These are phyloP conservation scores for Tupaia chinensis DNA, from an alignment of 2,113 vertebrate genomes.

Conservation along the genomic window DNA sequence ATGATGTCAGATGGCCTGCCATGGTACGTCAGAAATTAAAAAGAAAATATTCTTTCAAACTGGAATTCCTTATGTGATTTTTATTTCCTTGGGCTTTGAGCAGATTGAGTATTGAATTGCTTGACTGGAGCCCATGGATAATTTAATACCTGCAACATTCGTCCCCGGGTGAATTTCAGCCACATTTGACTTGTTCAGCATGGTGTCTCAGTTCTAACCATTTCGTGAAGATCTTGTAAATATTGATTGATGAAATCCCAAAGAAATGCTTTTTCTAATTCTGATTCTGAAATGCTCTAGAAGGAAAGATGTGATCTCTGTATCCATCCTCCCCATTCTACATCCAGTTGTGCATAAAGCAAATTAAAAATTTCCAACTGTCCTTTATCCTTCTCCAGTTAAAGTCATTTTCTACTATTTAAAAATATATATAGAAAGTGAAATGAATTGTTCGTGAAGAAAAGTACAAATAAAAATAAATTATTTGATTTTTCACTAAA, in stretches of 20 bases:
- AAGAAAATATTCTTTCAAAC: constrained; percentile 83
- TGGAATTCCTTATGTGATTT: constrained; percentile 82
- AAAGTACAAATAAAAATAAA: too few species aligned
- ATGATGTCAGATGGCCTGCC: constrained; percentile 80
- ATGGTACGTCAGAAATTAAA: constrained; percentile 83
- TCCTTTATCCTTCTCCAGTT: not conserved
- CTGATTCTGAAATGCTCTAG: constrained; percentile 30
- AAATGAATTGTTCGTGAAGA: too few species aligned
- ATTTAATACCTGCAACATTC: constrained; percentile 82
- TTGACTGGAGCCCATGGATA: constrained; percentile 81
- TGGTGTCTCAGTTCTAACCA: constrained; percentile 73
- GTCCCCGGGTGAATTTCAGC: constrained; percentile 82
- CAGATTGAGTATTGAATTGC: constrained; percentile 83
- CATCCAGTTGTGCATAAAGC: not conserved
- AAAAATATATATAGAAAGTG: not conserved
- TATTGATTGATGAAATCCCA: constrained; percentile 83
- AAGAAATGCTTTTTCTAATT: constrained; percentile 75
- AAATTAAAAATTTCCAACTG: not conserved
- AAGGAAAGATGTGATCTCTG: not conserved
- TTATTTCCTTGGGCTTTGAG: constrained; percentile 82
- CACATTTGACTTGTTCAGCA: constrained; percentile 84
- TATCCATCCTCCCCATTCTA: not conserved
- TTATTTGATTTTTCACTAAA: not conserved
- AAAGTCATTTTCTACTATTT: not conserved
- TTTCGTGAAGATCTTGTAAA: constrained; percentile 85